Conservation (phyloP, 2,113 vertebrate species). For the Paedocypris sp. region DNA sequence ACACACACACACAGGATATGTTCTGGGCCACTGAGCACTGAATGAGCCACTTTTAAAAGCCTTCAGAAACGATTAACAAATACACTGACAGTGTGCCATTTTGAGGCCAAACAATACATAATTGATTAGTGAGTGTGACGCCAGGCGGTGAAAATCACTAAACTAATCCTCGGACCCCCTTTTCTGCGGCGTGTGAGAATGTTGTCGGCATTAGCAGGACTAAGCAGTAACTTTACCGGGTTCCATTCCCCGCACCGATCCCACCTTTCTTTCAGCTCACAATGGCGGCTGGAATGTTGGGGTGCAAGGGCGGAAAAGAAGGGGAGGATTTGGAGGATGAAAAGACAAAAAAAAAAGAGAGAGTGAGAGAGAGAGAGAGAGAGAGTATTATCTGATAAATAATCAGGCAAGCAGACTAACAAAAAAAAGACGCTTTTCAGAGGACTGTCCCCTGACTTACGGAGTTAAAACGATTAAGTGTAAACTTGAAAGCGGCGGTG, state of each 20-base stretch:
- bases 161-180: conserved; percentile 50
- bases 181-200: conserved; percentile 15
- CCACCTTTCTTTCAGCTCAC: conserved; percentile 49
- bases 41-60: conserved; percentile 44
- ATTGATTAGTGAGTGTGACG: conserved; percentile 63
- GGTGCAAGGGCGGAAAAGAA: background rate
- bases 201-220: background rate
- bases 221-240: conserved; percentile 18
- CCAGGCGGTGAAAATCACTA: conserved; percentile 55
- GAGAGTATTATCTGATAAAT: conserved; percentile 15
- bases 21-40: conserved; percentile 24
- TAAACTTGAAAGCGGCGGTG: background rate
- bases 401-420: background rate
- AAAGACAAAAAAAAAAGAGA: no score
- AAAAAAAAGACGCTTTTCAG: background rate
- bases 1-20: no score
- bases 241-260: conserved; percentile 27
- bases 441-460: conserved; percentile 6
- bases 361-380: background rate
- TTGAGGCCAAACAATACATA: conserved; percentile 49
- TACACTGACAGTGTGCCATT: conserved; percentile 47
- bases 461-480: background rate
- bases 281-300: conserved; percentile 57
- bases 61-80: conserved; percentile 56
- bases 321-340: background rate